Evolutionary conservation across 2,797 vertebrate genomes (phyloP).

Genomic region (Momotus momota): DNA sequence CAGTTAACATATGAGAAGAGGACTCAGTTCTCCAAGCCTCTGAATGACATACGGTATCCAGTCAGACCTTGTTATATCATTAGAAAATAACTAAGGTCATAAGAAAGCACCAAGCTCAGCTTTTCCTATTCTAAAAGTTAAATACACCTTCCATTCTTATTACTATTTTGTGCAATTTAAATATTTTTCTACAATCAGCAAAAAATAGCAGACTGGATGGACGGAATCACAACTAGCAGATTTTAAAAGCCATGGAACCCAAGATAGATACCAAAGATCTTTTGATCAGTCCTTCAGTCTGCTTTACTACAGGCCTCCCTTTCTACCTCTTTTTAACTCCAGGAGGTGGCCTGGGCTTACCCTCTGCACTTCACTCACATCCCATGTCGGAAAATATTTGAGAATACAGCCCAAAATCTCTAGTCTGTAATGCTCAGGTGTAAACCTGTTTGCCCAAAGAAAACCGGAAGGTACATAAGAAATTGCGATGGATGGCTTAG

Average conservation of each 20-base stretch:
- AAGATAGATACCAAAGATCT: neutral
- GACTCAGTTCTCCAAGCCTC: neutral
- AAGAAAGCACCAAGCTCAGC: neutral
- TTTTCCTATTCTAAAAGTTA: neutral
- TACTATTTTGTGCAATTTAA: neutral
- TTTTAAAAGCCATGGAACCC: neutral
- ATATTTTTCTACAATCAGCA: neutral
- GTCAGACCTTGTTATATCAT: neutral
- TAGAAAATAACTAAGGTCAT: neutral
- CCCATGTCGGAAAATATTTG: neutral
- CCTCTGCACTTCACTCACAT: neutral
- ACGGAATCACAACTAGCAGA: neutral
- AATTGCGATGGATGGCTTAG: neutral
- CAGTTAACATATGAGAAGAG: neutral
- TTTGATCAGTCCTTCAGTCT: neutral
- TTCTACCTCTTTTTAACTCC: neutral
- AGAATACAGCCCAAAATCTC: neutral
- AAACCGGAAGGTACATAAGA: neutral
- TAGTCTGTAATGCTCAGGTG: neutral
- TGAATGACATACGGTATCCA: neutral
- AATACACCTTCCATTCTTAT: neutral
- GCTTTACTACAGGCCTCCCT: neutral
- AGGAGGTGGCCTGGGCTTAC: neutral
- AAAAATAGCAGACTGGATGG: neutral
- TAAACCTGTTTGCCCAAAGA: slow-evolving; percentile 4